These are phyloP conservation scores for Hiodon tergisus DNA, from an alignment of 2,113 vertebrate genomes.

Conservation along the genomic window DNA sequence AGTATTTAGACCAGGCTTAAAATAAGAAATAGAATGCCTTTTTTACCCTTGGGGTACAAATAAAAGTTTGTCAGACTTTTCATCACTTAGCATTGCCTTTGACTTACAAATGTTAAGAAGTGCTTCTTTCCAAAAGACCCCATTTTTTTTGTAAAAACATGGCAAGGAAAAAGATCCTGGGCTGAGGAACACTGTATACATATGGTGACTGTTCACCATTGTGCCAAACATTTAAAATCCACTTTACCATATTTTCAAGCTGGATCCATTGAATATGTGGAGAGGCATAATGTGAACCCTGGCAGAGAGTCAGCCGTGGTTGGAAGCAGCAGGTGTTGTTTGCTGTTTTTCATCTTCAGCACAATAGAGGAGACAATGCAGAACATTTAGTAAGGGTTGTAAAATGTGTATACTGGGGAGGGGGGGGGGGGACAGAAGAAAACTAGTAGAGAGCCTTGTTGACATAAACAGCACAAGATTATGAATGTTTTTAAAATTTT, in stretches of 20 bases:
- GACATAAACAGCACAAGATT: too few relatives aligned
- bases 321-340: slow-evolving; percentile 22
- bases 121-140: background rate
- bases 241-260: background rate
- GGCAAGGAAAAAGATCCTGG: background rate
- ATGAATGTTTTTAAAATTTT: too few relatives aligned
- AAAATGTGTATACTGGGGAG: too few relatives aligned
- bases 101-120: background rate
- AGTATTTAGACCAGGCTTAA: background rate
- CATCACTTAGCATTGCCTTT: background rate
- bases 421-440: too few relatives aligned
- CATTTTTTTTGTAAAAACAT: background rate
- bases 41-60: too few relatives aligned
- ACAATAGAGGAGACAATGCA: background rate
- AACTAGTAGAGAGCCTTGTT: too few relatives aligned
- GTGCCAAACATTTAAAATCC: background rate
- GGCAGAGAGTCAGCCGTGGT: background rate
- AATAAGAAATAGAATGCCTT: background rate
- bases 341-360: background rate
- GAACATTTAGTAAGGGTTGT: too few relatives aligned
- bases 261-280: slow-evolving; percentile 4
- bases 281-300: background rate
- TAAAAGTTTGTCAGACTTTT: background rate
- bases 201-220: background rate
- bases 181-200: background rate